These are phyloP conservation scores for Liparis tanakae DNA, from an alignment of 2,797 vertebrate species.

Conservation along the genomic window DNA sequence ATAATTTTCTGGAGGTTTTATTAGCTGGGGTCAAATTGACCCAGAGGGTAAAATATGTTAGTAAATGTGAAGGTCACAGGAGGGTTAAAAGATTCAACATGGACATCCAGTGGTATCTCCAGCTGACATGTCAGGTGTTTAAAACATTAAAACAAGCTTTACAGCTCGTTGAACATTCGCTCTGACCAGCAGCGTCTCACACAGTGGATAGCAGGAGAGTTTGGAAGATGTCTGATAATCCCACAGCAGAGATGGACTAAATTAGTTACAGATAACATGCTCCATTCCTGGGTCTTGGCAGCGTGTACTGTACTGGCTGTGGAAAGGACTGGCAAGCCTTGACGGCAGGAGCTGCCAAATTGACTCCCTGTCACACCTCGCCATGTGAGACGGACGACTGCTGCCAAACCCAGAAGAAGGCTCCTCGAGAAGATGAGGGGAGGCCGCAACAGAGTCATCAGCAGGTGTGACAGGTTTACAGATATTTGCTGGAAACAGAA, in stretches of 20 bases:
- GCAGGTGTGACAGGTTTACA: slow-evolving; percentile 8
- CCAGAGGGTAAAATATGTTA: too few species aligned
- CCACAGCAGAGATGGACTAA: slow-evolving; percentile 59
- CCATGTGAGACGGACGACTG: slow-evolving; percentile 43
- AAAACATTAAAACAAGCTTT: slow-evolving; percentile 21
- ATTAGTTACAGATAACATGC: slow-evolving; percentile 73
- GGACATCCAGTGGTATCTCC: not conserved
- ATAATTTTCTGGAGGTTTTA: too few species aligned
- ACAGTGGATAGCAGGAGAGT: slow-evolving; percentile 32
- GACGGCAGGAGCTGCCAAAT: slow-evolving; percentile 55
- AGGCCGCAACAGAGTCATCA: slow-evolving; percentile 28
- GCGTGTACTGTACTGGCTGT: slow-evolving; percentile 21
- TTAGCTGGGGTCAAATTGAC: too few species aligned
- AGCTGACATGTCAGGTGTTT: not conserved
- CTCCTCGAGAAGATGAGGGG: slow-evolving; percentile 33
- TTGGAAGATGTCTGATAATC: slow-evolving; percentile 57
- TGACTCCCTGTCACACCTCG: slow-evolving; percentile 55
- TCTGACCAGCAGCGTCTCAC: slow-evolving; percentile 33
- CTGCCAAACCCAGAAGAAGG: slow-evolving; percentile 48
- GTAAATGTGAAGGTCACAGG: too few species aligned
- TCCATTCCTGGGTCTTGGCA: slow-evolving; percentile 62
- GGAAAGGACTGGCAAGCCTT: slow-evolving; percentile 56
- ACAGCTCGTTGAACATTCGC: slow-evolving; percentile 22
- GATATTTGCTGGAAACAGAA: slow-evolving; percentile 13
- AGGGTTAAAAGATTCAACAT: too few species aligned